phyloP scores from a whole-genome alignment of 1,140 invertebrate species.

The Daktulosphaira vitifoliae region DNA sequence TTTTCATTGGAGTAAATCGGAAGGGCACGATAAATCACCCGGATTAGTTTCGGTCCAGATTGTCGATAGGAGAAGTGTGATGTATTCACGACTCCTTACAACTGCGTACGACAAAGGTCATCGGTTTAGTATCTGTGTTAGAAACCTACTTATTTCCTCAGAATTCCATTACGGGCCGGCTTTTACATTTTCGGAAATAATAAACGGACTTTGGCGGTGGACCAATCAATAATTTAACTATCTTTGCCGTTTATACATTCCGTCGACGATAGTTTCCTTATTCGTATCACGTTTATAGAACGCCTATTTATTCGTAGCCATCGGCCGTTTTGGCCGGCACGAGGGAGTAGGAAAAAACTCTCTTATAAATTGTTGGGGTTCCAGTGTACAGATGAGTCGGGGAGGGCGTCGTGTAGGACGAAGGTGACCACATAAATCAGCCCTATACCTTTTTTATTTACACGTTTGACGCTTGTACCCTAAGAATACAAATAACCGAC shows the following conservation, averaged over 20 bases:
- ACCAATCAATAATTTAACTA: conserved; percentile 15
- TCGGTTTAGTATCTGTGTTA: too few relatives aligned
- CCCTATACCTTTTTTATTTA: conserved; percentile 2
- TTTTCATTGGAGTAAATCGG: too few relatives aligned
- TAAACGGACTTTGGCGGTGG: too few relatives aligned
- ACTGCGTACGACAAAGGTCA: too few relatives aligned
- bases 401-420: not conserved
- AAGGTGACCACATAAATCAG: conserved; percentile 8
- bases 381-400: not conserved
- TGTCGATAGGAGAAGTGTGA: too few relatives aligned
- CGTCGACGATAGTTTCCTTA: not conserved
- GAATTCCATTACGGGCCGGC: too few relatives aligned
- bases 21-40: too few relatives aligned
- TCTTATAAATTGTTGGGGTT: not conserved
- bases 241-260: conserved; percentile 9
- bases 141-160: too few relatives aligned
- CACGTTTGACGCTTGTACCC: not conserved
- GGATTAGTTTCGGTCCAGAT: too few relatives aligned
- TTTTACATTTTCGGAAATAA: too few relatives aligned
- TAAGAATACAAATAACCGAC: conserved; percentile 7
- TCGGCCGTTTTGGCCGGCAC: not conserved
- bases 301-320: not conserved
- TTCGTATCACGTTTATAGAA: conserved; percentile 13
- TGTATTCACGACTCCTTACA: too few relatives aligned
- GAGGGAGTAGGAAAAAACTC: not conserved